phyloP scores from a whole-genome alignment of 2,888 invertebrate genomes.

The Sabatieria punctata region DNA sequence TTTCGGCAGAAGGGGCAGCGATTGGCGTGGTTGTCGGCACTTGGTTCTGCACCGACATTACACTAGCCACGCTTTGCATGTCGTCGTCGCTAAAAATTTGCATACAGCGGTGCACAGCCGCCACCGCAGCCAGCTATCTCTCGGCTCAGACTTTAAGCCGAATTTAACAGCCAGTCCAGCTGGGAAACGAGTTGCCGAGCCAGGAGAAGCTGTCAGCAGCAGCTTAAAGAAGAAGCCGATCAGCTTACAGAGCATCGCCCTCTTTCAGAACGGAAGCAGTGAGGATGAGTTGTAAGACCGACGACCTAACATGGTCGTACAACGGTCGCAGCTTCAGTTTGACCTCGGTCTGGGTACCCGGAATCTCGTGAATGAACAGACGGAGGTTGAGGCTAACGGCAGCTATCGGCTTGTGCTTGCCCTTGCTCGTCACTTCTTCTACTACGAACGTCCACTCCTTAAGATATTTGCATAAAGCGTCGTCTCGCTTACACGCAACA shows the following conservation, averaged over 20 bases:
- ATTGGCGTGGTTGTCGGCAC: background rate
- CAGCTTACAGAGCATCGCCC: conserved; percentile 14
- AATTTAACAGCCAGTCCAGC: no score
- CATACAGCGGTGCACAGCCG: no score
- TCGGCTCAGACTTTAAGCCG: no score
- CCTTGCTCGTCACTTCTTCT: conserved; percentile 21
- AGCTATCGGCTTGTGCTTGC: conserved; percentile 20
- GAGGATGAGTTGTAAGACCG: conserved; percentile 18
- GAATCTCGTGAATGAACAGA: conserved; percentile 21
- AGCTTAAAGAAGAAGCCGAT: no score
- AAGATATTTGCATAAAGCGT: no score
- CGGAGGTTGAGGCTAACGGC: conserved; percentile 24
- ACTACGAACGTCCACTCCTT: conserved; percentile 29
- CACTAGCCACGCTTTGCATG: conserved; percentile 11
- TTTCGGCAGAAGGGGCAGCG: no score
- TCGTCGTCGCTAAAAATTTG: conserved; percentile 13
- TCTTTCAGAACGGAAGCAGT: conserved; percentile 18
- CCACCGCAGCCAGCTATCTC: no score
- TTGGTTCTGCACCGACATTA: conserved; percentile 6
- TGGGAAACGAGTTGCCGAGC: no score
- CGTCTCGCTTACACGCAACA: no score
- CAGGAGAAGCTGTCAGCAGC: no score
- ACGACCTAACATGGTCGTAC: conserved; percentile 9
- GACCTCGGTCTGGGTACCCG: conserved; percentile 16
- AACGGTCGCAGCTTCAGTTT: conserved; percentile 21